phyloP scores from a whole-genome alignment of 2,113 vertebrate species.

The Lepidothrix coronata region DNA sequence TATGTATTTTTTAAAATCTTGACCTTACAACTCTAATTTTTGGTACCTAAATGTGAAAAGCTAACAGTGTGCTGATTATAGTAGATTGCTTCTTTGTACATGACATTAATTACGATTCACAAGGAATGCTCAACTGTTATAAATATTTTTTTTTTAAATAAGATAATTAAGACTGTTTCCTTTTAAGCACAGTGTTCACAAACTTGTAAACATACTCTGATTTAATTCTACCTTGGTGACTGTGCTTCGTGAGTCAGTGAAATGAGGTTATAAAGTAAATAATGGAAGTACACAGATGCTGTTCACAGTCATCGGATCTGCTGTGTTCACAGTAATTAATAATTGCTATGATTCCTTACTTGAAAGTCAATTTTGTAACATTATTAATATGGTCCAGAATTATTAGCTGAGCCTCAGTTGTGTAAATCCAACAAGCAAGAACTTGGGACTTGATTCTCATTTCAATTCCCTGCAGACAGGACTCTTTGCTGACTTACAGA shows the following conservation, averaged over 20 bases:
- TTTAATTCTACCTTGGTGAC: neutral
- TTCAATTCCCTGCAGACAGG: neutral
- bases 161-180: neutral
- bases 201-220: neutral
- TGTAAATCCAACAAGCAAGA: neutral
- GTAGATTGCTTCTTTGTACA: neutral
- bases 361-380: neutral
- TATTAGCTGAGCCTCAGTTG: neutral
- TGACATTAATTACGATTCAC: neutral
- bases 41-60: neutral
- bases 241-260: neutral
- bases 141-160: neutral
- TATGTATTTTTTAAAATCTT: neutral
- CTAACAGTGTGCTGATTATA: neutral
- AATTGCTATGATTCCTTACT: neutral
- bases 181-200: neutral
- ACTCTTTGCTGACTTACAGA: neutral
- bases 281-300: neutral
- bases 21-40: neutral
- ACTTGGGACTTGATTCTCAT: neutral
- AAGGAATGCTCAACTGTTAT: neutral
- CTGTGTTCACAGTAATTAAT: constrained; percentile 10
- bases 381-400: neutral
- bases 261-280: constrained; percentile 27
- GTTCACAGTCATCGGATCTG: neutral